These are phyloP conservation scores for Tinamus major DNA, from an alignment of 2,797 vertebrate genomes.

Conservation along the genomic window DNA sequence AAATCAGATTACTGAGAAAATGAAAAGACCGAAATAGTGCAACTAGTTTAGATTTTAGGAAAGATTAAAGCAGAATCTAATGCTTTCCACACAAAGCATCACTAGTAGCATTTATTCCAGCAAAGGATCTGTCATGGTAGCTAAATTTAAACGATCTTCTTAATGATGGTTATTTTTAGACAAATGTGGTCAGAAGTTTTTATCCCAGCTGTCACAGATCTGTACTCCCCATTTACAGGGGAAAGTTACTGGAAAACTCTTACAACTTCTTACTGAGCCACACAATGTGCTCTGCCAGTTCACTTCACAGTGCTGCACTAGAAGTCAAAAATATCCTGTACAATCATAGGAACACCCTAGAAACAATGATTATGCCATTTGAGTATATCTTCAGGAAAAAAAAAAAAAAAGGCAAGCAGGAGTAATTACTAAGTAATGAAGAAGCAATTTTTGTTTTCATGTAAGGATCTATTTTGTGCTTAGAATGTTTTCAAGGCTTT, in stretches of 20 bases:
- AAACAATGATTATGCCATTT: background rate
- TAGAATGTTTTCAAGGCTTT: background rate
- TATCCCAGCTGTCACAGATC: background rate
- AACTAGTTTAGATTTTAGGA: background rate
- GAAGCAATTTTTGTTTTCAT: background rate
- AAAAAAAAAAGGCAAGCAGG: background rate
- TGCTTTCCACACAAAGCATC: background rate
- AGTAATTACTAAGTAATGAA: background rate
- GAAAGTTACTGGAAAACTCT: background rate
- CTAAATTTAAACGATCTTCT: background rate
- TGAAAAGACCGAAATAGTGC: background rate
- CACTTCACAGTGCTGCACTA: background rate
- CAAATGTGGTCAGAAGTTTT: background rate
- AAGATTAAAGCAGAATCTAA: background rate
- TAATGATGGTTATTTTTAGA: background rate
- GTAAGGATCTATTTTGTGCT: accelerated
- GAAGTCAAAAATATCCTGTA: background rate
- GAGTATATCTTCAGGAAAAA: background rate
- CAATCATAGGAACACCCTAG: background rate
- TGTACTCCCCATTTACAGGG: background rate
- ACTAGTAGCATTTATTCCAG: background rate
- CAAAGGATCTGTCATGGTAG: background rate
- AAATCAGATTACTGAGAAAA: background rate
- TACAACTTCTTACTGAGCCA: background rate
- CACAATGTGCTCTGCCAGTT: background rate